Evolutionary conservation across 2,888 invertebrate genomes (phyloP).

Genomic region (Eudasyphora cyanicolor): DNA sequence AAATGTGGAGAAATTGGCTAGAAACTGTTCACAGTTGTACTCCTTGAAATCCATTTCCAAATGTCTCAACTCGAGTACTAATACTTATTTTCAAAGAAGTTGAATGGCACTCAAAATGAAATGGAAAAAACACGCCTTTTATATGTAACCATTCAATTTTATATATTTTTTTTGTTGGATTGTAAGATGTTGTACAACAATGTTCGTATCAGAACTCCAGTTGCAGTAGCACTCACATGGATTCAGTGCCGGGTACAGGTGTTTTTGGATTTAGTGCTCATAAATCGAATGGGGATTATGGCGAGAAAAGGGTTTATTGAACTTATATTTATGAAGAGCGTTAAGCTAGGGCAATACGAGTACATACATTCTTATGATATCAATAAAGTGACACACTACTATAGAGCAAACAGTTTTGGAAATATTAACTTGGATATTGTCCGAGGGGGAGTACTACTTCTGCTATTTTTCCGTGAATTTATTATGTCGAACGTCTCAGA

Average conservation of each 20-base stretch:
- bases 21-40: conserved; percentile 4
- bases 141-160: neutral
- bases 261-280: neutral
- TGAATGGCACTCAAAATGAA: too few species aligned
- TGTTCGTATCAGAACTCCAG: too few species aligned
- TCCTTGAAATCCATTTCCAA: too few species aligned
- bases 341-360: too few species aligned
- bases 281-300: neutral
- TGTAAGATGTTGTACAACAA: neutral
- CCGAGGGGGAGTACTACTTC: too few species aligned
- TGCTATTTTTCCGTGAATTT: too few species aligned
- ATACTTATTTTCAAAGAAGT: conserved; percentile 8
- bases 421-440: too few species aligned
- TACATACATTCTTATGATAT: too few species aligned
- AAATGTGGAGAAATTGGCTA: neutral
- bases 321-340: neutral
- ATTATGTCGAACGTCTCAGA: too few species aligned
- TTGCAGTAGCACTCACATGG: neutral
- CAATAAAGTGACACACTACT: too few species aligned
- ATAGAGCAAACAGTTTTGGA: too few species aligned
- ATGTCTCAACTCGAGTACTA: too few species aligned
- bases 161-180: neutral
- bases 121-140: neutral
- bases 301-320: conserved; percentile 1
- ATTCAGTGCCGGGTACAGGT: neutral